These are phyloP conservation scores for Pollenia griseotomentosa DNA, from an alignment of 2,888 invertebrate species.

Conservation along the genomic window DNA sequence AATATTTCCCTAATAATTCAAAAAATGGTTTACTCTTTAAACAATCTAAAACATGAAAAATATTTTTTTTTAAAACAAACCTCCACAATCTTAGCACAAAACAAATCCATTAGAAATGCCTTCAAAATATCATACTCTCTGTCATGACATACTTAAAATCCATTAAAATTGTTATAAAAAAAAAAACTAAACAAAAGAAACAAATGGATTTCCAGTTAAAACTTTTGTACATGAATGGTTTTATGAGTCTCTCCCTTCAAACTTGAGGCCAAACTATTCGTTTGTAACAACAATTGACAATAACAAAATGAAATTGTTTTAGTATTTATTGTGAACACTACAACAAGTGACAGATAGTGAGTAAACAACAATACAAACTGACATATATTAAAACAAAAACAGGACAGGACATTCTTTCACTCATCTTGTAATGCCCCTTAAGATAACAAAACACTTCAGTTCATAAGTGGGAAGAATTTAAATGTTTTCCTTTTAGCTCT, in stretches of 20 bases:
- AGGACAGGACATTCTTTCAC: conserved; percentile 17
- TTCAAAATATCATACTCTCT: conserved; percentile 48
- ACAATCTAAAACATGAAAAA: neutral
- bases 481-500: conserved; percentile 43
- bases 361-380: conserved; percentile 25
- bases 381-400: conserved; percentile 1
- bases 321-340: conserved; percentile 61
- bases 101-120: conserved; percentile 47
- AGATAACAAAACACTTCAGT: conserved; percentile 58
- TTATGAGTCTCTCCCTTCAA: conserved; percentile 59
- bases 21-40: neutral
- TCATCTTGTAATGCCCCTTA: conserved; percentile 33
- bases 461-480: conserved; percentile 38
- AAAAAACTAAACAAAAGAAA: conserved; percentile 35
- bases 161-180: conserved; percentile 56
- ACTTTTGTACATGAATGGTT: conserved; percentile 53
- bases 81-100: neutral
- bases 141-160: conserved; percentile 63
- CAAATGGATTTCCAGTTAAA: conserved; percentile 60
- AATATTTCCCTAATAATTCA: neutral
- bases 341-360: conserved; percentile 62
- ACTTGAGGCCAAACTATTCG: conserved; percentile 2
- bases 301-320: conserved; percentile 56
- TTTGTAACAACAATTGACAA: conserved; percentile 20
- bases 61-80: conserved; percentile 7